Percentiles rank a stretch among this genome's conserved stretches.
phyloP scores from a whole-genome alignment of 1,140 invertebrate genomes.

The Leptoteleia sp. region DNA sequence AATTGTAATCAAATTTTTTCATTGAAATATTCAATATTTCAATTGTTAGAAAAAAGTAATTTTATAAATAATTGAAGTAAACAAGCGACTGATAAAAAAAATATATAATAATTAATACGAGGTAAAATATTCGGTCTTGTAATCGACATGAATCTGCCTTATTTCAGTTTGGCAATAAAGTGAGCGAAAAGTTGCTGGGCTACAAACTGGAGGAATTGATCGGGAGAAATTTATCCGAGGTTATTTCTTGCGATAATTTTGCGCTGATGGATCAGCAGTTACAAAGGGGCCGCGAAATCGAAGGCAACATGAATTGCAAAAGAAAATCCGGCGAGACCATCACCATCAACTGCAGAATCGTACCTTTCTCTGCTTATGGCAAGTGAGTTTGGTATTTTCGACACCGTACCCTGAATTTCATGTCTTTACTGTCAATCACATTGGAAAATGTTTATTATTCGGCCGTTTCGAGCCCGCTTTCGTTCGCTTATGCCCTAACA shows the following conservation, averaged over 20 bases:
- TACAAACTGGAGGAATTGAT: slow-evolving; percentile 88
- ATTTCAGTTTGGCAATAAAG: slow-evolving; percentile 89
- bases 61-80: too few relatives aligned
- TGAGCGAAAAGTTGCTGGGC: slow-evolving; percentile 88
- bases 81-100: too few relatives aligned
- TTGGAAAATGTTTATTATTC: too few relatives aligned
- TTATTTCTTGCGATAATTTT: slow-evolving; percentile 83
- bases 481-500: too few relatives aligned
- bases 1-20: too few relatives aligned
- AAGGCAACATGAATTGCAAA: slow-evolving; percentile 90
- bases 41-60: background rate
- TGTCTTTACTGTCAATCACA: too few relatives aligned
- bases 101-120: too few relatives aligned
- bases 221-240: slow-evolving; percentile 86
- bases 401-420: background rate
- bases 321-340: slow-evolving; percentile 91
- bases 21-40: too few relatives aligned
- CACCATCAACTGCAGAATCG: slow-evolving; percentile 88
- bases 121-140: too few relatives aligned
- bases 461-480: too few relatives aligned
- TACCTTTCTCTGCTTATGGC: slow-evolving; percentile 85
- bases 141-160: slow-evolving; percentile 2
- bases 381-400: slow-evolving; percentile 77
- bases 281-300: slow-evolving; percentile 90
- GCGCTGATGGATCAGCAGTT: slow-evolving; percentile 85